A percentile compares a stretch with the other conserved stretches of the same genome.
Evolutionary conservation across 2,113 vertebrate genomes (phyloP).

Genomic region (Microcebus ravelobensis): DNA sequence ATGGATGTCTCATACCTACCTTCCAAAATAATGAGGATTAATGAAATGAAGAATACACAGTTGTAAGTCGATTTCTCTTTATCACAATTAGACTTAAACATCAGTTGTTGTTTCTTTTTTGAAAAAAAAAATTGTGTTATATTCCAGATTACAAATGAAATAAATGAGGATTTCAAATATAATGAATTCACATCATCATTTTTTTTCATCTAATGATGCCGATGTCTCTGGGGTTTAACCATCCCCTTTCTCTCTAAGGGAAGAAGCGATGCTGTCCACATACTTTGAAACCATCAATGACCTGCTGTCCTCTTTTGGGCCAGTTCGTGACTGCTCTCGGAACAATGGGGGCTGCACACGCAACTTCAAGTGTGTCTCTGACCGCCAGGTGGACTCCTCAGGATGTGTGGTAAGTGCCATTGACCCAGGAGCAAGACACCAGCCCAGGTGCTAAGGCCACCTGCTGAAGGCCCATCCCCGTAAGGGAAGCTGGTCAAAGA

Average conservation of each 20-base stretch:
- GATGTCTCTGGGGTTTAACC: constrained; percentile 69
- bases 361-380: constrained; percentile 98
- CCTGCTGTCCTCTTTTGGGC: constrained; percentile 96
- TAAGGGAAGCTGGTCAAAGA: too few species aligned
- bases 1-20: not conserved
- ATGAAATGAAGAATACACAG: not conserved
- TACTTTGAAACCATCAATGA: constrained; percentile 98
- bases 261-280: constrained; percentile 98
- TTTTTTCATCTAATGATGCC: not conserved
- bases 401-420: constrained; percentile 94
- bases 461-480: accelerated
- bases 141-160: not conserved
- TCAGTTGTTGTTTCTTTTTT: not conserved
- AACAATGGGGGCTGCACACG: constrained; percentile 98
- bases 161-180: not conserved
- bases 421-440: not conserved
- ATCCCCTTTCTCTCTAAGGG: constrained; percentile 88
- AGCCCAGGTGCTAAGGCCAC: not conserved
- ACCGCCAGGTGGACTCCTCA: constrained; percentile 94
- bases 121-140: not conserved
- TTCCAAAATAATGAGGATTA: not conserved
- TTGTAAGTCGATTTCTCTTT: not conserved
- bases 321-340: constrained; percentile 95
- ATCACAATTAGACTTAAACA: not conserved
- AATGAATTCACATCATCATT: not conserved